Conservation (phyloP, 2,888 invertebrate species). For the Conus canariensis region DNA sequence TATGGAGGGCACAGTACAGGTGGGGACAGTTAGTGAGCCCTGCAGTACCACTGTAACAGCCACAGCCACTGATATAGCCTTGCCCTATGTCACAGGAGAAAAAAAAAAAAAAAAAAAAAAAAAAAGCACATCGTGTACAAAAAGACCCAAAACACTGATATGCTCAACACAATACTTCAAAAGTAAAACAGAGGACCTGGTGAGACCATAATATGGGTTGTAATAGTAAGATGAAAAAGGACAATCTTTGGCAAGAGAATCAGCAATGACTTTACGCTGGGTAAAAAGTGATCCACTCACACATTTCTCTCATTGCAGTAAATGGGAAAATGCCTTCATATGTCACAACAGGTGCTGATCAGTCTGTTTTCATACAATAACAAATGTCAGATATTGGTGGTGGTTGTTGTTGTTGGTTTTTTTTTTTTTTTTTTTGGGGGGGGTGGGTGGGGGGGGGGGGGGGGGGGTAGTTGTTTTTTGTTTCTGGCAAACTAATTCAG, state of each 20-base stretch:
- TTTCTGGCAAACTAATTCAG: too few species aligned
- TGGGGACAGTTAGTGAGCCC: not conserved
- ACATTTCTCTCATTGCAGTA: not conserved
- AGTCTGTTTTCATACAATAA: too few species aligned
- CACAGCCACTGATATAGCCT: not conserved
- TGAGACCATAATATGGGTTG: not conserved
- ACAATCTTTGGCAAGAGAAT: constrained; percentile 23
- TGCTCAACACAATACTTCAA: constrained; percentile 12
- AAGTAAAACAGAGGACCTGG: not conserved
- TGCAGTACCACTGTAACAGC: not conserved
- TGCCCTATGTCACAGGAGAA: constrained; percentile 25
- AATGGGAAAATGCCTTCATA: not conserved
- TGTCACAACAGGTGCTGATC: not conserved
- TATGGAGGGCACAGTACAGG: not conserved
- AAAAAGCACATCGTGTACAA: not conserved
- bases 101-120: not conserved
- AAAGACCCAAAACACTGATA: not conserved
- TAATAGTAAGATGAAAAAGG: not conserved
- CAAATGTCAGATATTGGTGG: too few species aligned
- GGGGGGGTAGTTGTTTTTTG: too few species aligned
- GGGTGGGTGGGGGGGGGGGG: too few species aligned
- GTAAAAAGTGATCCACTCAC: not conserved
- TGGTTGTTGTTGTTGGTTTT: too few species aligned
- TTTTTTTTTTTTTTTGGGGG: too few species aligned
- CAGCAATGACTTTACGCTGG: not conserved